phyloP scores from a whole-genome alignment of 2,113 vertebrate genomes.

The Balaeniceps rex region DNA sequence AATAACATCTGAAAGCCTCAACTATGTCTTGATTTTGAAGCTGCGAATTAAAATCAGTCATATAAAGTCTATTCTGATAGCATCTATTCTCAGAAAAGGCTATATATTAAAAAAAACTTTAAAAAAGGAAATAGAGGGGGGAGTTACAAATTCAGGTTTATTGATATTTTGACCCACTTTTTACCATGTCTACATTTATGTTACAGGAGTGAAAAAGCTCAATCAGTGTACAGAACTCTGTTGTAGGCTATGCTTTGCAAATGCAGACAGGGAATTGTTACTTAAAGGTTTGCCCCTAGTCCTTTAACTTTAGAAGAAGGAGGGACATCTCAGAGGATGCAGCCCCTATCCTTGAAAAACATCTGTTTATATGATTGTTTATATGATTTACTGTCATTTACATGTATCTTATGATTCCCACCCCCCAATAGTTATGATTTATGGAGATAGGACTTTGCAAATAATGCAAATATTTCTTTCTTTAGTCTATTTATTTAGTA shows the following conservation, averaged over 20 bases:
- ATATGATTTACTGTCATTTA: neutral
- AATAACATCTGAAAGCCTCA: neutral
- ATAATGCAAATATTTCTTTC: neutral
- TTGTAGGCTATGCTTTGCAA: neutral
- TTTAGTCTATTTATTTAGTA: neutral
- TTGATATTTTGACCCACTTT: neutral
- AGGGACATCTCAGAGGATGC: neutral
- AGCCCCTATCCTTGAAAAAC: neutral
- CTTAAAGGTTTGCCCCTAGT: neutral
- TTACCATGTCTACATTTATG: neutral
- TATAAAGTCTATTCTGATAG: neutral
- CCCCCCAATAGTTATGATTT: neutral
- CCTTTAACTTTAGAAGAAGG: neutral
- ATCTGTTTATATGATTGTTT: no score
- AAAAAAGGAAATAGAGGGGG: neutral
- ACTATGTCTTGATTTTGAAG: neutral
- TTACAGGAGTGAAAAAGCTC: neutral
- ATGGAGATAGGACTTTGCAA: neutral
- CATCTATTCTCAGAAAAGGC: neutral
- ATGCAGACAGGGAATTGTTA: neutral
- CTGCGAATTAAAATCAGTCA: neutral
- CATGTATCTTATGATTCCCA: neutral
- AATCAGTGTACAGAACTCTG: neutral
- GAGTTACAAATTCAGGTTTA: neutral
- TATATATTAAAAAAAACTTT: no score